Percentiles rank a stretch among this genome's conserved stretches.
Conservation (phyloP, 2,113 vertebrate species). For the Dendropsophus ebraccatus region DNA sequence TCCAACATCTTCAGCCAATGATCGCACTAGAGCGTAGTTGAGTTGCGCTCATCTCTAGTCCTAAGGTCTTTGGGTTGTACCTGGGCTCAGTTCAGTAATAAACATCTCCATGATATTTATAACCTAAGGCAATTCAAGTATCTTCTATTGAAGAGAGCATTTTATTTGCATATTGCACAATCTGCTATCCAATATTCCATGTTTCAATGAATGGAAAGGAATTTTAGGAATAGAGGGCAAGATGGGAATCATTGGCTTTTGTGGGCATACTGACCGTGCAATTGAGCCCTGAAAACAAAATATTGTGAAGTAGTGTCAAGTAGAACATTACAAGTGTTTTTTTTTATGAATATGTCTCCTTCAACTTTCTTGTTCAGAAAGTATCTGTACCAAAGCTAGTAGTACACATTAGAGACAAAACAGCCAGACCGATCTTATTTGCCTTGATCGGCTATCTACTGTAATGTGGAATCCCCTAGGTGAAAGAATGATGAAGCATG, state of each 20-base stretch:
- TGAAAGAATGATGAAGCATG: too few species aligned
- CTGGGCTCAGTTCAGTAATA: too few species aligned
- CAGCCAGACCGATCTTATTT: neutral
- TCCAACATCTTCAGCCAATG: too few species aligned
- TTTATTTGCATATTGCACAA: neutral
- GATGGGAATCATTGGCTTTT: neutral
- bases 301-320: neutral
- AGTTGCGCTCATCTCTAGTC: too few species aligned
- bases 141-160: too few species aligned
- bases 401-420: too few species aligned
- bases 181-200: neutral
- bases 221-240: neutral
- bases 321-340: neutral
- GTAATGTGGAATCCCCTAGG: neutral
- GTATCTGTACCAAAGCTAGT: neutral
- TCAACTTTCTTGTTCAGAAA: neutral
- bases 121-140: neutral
- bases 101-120: neutral
- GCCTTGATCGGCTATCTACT: neutral
- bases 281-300: too few species aligned
- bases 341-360: neutral
- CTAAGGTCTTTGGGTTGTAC: too few species aligned
- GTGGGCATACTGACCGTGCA: neutral
- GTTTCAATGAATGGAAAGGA: neutral
- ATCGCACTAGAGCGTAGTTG: too few species aligned